Conservation (phyloP, 2,113 vertebrate genomes). For the Cygnus buccinator region DNA sequence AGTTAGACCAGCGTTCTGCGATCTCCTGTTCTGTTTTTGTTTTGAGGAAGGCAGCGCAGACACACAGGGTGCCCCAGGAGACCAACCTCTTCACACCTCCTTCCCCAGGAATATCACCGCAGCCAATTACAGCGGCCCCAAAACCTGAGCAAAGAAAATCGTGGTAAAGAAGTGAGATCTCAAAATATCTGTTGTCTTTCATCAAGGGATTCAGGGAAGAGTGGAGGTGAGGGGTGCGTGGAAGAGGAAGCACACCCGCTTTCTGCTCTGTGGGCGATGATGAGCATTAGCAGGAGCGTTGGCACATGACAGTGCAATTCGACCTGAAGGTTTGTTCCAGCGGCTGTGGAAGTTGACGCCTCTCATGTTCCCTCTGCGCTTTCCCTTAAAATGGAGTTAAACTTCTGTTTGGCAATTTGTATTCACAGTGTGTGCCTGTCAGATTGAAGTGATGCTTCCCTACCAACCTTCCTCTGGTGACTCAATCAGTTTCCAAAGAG, state of each 20-base stretch:
- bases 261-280: background rate
- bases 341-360: background rate
- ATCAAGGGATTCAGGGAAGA: background rate
- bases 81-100: background rate
- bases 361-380: background rate
- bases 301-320: background rate
- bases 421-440: accelerated
- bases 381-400: background rate
- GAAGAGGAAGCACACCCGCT: background rate
- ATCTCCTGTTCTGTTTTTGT: background rate
- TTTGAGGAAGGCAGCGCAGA: background rate
- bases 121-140: background rate
- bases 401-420: background rate
- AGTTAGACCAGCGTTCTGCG: background rate
- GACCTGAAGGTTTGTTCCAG: background rate
- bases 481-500: background rate
- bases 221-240: background rate
- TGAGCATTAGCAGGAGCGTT: background rate
- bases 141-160: background rate
- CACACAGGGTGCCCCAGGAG: background rate
- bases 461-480: background rate
- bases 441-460: background rate
- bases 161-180: background rate
- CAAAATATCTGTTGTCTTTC: background rate
- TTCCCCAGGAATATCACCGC: background rate